Base-by-base conservation (phyloP, 2,113 vertebrate genomes). In the Triplophysa rosa region DNA sequence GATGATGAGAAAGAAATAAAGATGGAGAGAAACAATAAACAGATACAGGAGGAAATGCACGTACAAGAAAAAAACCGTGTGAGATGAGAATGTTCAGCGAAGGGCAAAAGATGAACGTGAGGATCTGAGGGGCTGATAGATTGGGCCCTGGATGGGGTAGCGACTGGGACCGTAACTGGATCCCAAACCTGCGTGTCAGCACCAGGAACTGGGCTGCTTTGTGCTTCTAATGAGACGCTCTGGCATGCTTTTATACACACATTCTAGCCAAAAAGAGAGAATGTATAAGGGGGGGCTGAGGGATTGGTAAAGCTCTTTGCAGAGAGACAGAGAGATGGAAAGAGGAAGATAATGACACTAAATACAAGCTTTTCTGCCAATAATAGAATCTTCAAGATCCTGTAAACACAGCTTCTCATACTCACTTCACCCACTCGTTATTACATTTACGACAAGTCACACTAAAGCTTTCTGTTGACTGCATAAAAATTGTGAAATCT, bases 201-300 rank as follows among this genome's bases (percentile, higher is more conserved):
- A 84, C 86, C 85, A 84, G 67, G 42, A 80, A 92, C 92, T 92
- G 91, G 85, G 80, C 82, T 40, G 84, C 90, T 89, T 93, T 93
- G 91, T 93, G 84, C 86, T 86, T 71, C 87, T 91, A 91, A 91
- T 89, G 90, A 92, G 90, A 86, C 86, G 81, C 87, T 86, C 84
- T 87, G 86, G 82, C 77, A 64, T 29, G 77, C 84, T 86, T 86
- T 86, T 83, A 87, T 85, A 83, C 84, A 86, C 86, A 85, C 89
- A 92, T 91, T 91, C 90, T 90, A 88, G 80, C 82, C 71, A 66
- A 81, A 62, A n/a, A 63, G 26, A 72, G 45, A 37, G 16, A 56
- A 47, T 29, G 16, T 63, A 74, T 47, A 26, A 63, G 23, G 45
- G 42, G 40, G 40, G n/a, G 9, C 16, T 58, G 70, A 40, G 24